Evolutionary conservation across 2,113 vertebrate species (phyloP).

Genomic region (Lepus europaeus): DNA sequence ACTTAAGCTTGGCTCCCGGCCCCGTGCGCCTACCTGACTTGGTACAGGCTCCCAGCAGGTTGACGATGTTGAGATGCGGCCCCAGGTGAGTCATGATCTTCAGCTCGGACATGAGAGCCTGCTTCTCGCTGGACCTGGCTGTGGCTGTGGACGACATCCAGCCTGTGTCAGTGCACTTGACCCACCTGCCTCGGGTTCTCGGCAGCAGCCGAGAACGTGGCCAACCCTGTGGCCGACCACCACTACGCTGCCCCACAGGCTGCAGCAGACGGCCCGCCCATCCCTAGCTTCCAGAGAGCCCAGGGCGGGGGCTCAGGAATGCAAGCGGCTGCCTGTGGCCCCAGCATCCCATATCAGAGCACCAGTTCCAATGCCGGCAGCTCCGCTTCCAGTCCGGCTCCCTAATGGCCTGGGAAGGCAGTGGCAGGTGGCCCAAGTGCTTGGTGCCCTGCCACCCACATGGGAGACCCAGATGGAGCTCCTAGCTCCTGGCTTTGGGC

Average conservation of each 20-base stretch:
- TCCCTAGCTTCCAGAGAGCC: neutral
- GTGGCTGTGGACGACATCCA: conserved; percentile 91
- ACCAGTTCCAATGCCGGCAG: too few relatives aligned
- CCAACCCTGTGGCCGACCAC: neutral
- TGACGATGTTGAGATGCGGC: conserved; percentile 98
- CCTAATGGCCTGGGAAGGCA: too few relatives aligned
- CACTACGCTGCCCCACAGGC: conserved; percentile 22
- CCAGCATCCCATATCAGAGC: too few relatives aligned
- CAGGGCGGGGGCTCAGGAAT: too few relatives aligned
- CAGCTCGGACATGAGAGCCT: conserved; percentile 99
- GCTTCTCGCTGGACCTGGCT: conserved; percentile 98
- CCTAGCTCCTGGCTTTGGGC: too few relatives aligned
- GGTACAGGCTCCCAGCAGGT: conserved; percentile 97
- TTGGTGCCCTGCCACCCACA: too few relatives aligned
- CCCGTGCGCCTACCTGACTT: conserved; percentile 93
- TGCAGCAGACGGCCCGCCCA: neutral
- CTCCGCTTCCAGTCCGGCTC: too few relatives aligned
- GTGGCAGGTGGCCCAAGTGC: too few relatives aligned
- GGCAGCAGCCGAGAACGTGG: neutral
- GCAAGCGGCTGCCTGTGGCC: too few relatives aligned
- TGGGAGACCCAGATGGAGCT: too few relatives aligned
- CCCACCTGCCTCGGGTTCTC: neutral
- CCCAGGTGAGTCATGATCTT: conserved; percentile 99
- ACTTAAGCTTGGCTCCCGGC: neutral
- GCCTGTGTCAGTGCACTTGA: neutral